phyloP scores from a whole-genome alignment of 2,797 vertebrate genomes.

The Octomys mimax region DNA sequence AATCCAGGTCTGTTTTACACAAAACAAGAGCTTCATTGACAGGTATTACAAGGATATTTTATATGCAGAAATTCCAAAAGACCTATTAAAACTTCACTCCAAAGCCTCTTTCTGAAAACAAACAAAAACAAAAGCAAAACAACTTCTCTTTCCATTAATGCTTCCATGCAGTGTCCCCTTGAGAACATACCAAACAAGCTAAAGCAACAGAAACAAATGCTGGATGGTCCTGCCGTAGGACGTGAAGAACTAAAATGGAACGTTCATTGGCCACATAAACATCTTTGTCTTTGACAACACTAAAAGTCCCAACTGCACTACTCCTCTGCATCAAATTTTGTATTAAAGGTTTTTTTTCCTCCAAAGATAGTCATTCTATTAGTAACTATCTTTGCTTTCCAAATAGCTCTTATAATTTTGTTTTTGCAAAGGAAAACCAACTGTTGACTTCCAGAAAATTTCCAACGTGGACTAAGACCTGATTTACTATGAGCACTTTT shows the following conservation, averaged over 20 bases:
- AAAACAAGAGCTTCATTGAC: not conserved
- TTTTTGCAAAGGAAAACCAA: slow-evolving; percentile 16
- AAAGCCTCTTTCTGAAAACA: not conserved
- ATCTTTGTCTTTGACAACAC: not conserved
- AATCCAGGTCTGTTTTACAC: not conserved
- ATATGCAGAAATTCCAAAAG: not conserved
- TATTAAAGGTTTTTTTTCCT: not conserved
- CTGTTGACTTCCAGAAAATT: not conserved
- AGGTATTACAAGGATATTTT: not conserved
- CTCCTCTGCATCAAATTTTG: not conserved
- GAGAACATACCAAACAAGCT: not conserved
- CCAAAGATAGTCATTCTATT: not conserved
- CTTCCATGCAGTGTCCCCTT: not conserved
- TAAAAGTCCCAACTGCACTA: not conserved
- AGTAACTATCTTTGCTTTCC: not conserved
- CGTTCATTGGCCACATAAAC: not conserved
- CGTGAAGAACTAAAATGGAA: not conserved
- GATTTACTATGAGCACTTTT: not conserved
- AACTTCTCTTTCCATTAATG: not conserved
- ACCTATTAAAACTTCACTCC: not conserved
- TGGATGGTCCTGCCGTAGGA: too few relatives aligned
- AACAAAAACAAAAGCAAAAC: not conserved
- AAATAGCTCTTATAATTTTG: not conserved
- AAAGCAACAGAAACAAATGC: not conserved
- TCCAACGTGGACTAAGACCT: not conserved